Evolutionary conservation across 2,888 invertebrate species (phyloP).

Genomic region (Xylota segnis): DNA sequence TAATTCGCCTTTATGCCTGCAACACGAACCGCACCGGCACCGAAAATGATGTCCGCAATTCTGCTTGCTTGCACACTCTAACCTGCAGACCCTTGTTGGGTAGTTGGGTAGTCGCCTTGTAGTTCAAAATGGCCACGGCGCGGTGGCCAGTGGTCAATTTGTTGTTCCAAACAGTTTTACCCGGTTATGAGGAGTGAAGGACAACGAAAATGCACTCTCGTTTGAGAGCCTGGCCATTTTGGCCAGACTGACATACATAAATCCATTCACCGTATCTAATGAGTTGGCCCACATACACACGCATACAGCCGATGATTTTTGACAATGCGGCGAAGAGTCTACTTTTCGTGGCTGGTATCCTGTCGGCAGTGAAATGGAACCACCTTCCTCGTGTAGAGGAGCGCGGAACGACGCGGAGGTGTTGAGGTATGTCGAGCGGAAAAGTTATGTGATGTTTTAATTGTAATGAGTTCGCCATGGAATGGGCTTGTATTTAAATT

Average conservation of each 20-base stretch:
- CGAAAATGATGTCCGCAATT: constrained; percentile 39
- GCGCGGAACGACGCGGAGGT: not conserved
- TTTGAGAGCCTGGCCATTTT: constrained; percentile 18
- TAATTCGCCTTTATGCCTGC: constrained; percentile 44
- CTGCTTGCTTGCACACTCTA: constrained; percentile 3
- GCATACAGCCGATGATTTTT: not conserved
- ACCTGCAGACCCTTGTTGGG: not conserved
- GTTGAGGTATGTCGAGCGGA: constrained; percentile 29
- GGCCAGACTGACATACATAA: constrained; percentile 61
- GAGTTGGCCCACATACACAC: not conserved
- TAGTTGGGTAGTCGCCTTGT: not conserved
- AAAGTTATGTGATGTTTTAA: constrained; percentile 52
- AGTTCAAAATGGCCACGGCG: not conserved
- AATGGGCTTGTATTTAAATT: constrained; percentile 20
- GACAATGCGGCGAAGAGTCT: not conserved
- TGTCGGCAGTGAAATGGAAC: not conserved
- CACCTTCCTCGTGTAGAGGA: too few species aligned
- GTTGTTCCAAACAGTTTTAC: constrained; percentile 7
- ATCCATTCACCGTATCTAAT: constrained; percentile 40
- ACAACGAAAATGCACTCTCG: constrained; percentile 31
- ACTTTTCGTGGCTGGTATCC: constrained; percentile 1
- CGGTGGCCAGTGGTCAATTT: constrained; percentile 21
- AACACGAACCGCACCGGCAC: constrained; percentile 38
- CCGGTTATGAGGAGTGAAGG: constrained; percentile 39
- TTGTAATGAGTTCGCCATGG: constrained; percentile 43